Evolutionary conservation across 2,888 invertebrate genomes (phyloP).

Genomic region (Sesamia inferens): DNA sequence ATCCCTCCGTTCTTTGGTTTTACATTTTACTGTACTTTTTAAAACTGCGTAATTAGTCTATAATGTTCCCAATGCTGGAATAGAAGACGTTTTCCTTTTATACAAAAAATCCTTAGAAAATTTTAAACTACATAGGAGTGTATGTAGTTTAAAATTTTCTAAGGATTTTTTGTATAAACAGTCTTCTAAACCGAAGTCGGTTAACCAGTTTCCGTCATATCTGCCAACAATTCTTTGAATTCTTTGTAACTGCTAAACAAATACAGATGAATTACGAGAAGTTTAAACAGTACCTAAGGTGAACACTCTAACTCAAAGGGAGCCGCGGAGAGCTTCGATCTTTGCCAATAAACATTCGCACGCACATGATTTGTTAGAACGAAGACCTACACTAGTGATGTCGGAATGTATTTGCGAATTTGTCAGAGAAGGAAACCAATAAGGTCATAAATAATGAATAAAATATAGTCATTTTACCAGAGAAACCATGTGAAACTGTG

Average conservation of each 20-base stretch:
- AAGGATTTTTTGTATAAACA: conserved; percentile 36
- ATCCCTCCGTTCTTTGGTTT: background rate
- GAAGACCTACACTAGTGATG: conserved; percentile 18
- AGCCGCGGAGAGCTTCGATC: conserved; percentile 57
- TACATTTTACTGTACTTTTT: background rate
- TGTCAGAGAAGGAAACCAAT: background rate
- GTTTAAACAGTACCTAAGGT: conserved; percentile 47
- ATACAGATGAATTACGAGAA: conserved; percentile 44
- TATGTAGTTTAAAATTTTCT: background rate
- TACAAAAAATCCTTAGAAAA: too few relatives aligned
- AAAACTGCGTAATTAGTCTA: background rate
- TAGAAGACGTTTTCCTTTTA: too few relatives aligned
- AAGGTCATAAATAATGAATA: background rate
- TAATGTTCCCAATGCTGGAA: background rate
- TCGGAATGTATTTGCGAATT: background rate
- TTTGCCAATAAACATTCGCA: conserved; percentile 72
- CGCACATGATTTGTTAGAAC: conserved; percentile 45
- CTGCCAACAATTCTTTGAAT: conserved; percentile 30
- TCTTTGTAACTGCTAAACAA: conserved; percentile 49
- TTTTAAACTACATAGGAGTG: too few relatives aligned
- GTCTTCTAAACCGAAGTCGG: conserved; percentile 4
- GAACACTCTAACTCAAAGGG: conserved; percentile 68
- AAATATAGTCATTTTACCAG: background rate
- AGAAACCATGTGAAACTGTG: background rate
- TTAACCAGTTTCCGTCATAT: conserved; percentile 18